Evolutionary conservation across 2,113 vertebrate species (phyloP).

Genomic region (Salvelinus sp.): DNA sequence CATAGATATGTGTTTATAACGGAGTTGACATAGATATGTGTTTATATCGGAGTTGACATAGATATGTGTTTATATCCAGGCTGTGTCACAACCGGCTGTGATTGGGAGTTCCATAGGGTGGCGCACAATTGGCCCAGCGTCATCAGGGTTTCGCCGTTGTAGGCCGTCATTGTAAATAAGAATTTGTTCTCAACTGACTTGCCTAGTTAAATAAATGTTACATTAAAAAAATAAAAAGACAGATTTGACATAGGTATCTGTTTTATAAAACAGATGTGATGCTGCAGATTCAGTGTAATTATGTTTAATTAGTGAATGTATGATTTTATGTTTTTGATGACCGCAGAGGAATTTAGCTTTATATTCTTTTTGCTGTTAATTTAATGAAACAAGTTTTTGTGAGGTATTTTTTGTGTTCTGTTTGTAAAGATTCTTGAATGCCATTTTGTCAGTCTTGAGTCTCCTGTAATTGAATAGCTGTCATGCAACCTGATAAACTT

Average conservation of each 20-base stretch:
- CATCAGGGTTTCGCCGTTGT: too few species aligned
- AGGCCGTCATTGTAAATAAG: too few species aligned
- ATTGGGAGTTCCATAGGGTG: too few species aligned
- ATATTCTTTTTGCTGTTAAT: too few species aligned
- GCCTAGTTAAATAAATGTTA: not conserved
- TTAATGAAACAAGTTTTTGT: too few species aligned
- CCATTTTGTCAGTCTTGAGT: not conserved
- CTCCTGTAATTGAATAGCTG: not conserved
- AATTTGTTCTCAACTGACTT: too few species aligned
- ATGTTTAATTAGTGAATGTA: too few species aligned
- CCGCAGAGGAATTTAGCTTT: not conserved
- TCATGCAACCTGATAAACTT: not conserved
- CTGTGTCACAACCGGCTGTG: too few species aligned
- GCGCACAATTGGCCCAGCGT: too few species aligned
- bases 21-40: too few species aligned
- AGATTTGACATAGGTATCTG: not conserved
- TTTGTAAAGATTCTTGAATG: too few species aligned
- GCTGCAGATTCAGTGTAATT: not conserved
- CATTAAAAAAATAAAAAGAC: not conserved
- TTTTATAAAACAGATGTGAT: not conserved
- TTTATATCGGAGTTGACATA: slow-evolving; percentile 18
- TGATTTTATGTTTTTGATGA: not conserved
- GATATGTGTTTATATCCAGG: not conserved
- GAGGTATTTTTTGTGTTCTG: not conserved
- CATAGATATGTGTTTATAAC: too few species aligned